Conservation (phyloP, 1,140 invertebrate species). For the Drosophila malerkotliana region DNA sequence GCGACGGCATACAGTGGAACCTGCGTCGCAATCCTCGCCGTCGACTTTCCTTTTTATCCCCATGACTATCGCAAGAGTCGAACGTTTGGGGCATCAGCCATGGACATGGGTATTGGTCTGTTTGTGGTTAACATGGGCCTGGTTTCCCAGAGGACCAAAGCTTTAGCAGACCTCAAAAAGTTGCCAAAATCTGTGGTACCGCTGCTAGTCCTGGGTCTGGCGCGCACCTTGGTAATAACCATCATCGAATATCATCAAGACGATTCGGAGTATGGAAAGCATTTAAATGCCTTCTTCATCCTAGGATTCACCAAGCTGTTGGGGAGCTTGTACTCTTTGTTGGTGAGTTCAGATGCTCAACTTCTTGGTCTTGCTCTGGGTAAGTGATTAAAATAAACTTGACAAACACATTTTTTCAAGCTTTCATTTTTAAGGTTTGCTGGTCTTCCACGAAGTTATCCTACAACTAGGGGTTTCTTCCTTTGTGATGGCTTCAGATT, state of each 20-base stretch:
- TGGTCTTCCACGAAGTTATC: slow-evolving; percentile 89
- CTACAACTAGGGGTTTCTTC: slow-evolving; percentile 87
- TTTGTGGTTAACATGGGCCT: slow-evolving; percentile 95
- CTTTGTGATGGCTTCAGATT: slow-evolving; percentile 88
- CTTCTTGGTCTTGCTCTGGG: slow-evolving; percentile 50
- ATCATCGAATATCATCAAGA: slow-evolving; percentile 92
- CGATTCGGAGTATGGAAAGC: slow-evolving; percentile 95
- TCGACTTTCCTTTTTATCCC: slow-evolving; percentile 96
- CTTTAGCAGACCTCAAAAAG: slow-evolving; percentile 60
- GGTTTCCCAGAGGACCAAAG: slow-evolving; percentile 85
- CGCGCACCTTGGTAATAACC: slow-evolving; percentile 87
- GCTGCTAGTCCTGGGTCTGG: slow-evolving; percentile 89
- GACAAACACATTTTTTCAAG: not conserved
- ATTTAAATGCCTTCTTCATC: slow-evolving; percentile 99
- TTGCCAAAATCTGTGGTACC: slow-evolving; percentile 84
- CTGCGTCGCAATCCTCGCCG: slow-evolving; percentile 93
- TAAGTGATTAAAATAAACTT: slow-evolving; percentile 64
- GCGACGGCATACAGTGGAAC: slow-evolving; percentile 90
- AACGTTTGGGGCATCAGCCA: slow-evolving; percentile 93
- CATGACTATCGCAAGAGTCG: slow-evolving; percentile 93
- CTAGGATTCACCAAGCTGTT: slow-evolving; percentile 92
- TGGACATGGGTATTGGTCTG: slow-evolving; percentile 97
- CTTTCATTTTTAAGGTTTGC: slow-evolving; percentile 74
- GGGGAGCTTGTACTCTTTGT: slow-evolving; percentile 83
- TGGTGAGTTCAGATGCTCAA: slow-evolving; percentile 32